phyloP scores from a whole-genome alignment of 2,888 invertebrate genomes.

The Lissonota sp. region DNA sequence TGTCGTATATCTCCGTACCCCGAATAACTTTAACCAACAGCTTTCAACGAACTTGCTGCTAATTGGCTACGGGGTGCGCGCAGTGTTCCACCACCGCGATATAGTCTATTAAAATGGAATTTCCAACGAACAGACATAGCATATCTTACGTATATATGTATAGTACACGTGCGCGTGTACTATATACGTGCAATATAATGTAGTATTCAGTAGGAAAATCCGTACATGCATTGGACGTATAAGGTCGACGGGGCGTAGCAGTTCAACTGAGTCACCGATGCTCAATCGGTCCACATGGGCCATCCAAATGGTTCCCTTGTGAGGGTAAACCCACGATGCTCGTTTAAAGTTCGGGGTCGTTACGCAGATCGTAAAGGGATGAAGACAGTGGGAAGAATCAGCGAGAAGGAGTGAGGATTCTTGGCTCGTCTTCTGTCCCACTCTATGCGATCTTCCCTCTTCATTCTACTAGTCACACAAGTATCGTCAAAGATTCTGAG shows the following conservation, averaged over 20 bases:
- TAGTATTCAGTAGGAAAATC: not conserved
- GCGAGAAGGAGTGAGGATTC: constrained; percentile 10
- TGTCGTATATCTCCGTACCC: constrained; percentile 23
- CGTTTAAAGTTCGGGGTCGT: constrained; percentile 63
- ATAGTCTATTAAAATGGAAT: constrained; percentile 59
- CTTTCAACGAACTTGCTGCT: constrained; percentile 56
- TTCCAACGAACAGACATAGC: constrained; percentile 37
- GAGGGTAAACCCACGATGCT: constrained; percentile 47
- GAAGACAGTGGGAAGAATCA: constrained; percentile 44
- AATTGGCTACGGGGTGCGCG: constrained; percentile 55
- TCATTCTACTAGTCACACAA: not conserved
- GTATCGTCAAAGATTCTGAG: too few relatives aligned
- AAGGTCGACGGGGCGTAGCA: constrained; percentile 33
- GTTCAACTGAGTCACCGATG: constrained; percentile 26
- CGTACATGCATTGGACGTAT: constrained; percentile 35
- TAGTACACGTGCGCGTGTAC: not conserved
- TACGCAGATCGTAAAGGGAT: constrained; percentile 62
- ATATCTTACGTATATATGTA: not conserved
- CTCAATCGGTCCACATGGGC: constrained; percentile 43
- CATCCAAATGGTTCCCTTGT: constrained; percentile 46
- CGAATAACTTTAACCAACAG: constrained; percentile 58
- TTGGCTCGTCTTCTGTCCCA: constrained; percentile 2
- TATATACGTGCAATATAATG: constrained; percentile 13
- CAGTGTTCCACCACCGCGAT: constrained; percentile 29
- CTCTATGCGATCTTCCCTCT: not conserved